Percentiles rank a stretch among this genome's conserved stretches.
These are phyloP conservation scores for Hemitrygon akajei DNA, from an alignment of 2,797 vertebrate genomes.

Conservation along the genomic window DNA sequence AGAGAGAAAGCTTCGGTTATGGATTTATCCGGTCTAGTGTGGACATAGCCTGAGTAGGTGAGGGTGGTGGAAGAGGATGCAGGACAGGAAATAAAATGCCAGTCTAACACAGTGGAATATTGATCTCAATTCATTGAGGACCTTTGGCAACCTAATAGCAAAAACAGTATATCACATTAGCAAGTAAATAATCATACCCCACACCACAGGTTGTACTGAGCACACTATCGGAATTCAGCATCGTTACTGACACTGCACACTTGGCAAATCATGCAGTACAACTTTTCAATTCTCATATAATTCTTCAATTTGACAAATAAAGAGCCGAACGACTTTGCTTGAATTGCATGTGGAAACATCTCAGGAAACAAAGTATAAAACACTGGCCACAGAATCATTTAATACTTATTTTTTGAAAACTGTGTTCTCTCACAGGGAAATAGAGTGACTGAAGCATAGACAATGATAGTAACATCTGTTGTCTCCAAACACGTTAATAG, in stretches of 20 bases:
- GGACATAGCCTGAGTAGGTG: too few species aligned
- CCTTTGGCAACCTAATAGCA: background rate
- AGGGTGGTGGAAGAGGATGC: too few species aligned
- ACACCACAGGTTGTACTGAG: background rate
- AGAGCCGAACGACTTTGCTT: background rate
- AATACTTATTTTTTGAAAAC: background rate
- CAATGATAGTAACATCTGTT: background rate
- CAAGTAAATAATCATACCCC: background rate
- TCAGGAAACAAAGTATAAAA: background rate
- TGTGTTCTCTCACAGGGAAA: background rate
- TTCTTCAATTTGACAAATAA: background rate
- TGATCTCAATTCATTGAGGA: background rate
- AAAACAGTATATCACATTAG: background rate
- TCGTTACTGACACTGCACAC: background rate
- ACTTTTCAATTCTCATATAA: background rate
- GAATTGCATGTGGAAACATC: background rate
- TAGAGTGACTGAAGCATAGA: background rate
- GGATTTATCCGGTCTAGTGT: too few species aligned
- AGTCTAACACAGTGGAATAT: background rate
- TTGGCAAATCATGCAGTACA: background rate
- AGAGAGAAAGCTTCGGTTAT: too few species aligned
- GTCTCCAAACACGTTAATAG: constrained; percentile 17
- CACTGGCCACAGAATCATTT: background rate
- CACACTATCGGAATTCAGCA: background rate
- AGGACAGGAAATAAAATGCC: background rate